phyloP scores from a whole-genome alignment of 2,888 invertebrate species.

The Lepidocyrtoides sp. region DNA sequence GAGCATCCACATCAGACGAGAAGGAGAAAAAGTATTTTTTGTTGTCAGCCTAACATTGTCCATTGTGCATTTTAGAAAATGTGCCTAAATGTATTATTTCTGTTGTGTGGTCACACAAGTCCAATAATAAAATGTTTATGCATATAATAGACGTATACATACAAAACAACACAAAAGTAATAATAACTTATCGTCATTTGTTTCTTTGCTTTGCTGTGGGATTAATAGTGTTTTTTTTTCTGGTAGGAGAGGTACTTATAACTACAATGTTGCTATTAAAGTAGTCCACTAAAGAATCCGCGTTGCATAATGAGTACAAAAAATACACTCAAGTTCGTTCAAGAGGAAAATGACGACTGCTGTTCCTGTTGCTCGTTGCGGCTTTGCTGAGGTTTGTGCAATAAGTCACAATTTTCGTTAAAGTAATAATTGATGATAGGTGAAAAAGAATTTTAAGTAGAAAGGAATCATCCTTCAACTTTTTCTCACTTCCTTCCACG shows the following conservation, averaged over 20 bases:
- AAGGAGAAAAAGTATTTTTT: not conserved
- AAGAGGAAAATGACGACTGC: slow-evolving; percentile 22
- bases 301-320: slow-evolving; percentile 70
- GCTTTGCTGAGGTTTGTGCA: slow-evolving; percentile 8
- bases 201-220: slow-evolving; percentile 14
- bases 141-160: slow-evolving; percentile 27
- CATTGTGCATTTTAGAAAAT: slow-evolving; percentile 57
- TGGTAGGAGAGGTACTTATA: slow-evolving; percentile 1
- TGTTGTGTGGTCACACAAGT: slow-evolving; percentile 39
- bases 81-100: slow-evolving; percentile 17
- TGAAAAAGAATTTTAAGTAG: slow-evolving; percentile 58
- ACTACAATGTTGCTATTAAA: slow-evolving; percentile 8
- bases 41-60: slow-evolving; percentile 59
- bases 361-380: not conserved
- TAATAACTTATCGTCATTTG: slow-evolving; percentile 43
- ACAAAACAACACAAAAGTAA: slow-evolving; percentile 11
- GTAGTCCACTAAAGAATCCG: slow-evolving; percentile 25
- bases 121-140: slow-evolving; percentile 24
- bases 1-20: slow-evolving; percentile 69
- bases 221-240: too few species aligned
- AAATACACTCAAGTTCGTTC: slow-evolving; percentile 37
- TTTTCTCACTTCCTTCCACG: slow-evolving; percentile 73
- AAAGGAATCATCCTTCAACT: slow-evolving; percentile 68
- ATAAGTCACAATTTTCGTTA: slow-evolving; percentile 38
- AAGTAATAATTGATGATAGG: slow-evolving; percentile 65